Evolutionary conservation across 2,888 invertebrate genomes (phyloP).

Genomic region (Coelinius sp.): DNA sequence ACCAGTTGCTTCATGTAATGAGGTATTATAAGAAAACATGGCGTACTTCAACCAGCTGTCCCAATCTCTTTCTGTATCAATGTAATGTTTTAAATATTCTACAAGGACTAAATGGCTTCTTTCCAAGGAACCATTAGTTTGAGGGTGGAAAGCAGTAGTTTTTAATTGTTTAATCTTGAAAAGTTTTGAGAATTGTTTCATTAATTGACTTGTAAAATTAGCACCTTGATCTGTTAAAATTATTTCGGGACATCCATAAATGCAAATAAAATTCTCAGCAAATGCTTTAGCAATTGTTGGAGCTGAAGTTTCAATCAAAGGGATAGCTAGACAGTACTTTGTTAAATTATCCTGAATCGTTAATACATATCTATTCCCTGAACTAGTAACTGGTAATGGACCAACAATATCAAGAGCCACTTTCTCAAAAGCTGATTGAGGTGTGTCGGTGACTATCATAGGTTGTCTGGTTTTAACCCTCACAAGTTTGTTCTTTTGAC

Average conservation of each 20-base stretch:
- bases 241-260: slow-evolving; percentile 34
- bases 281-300: slow-evolving; percentile 39
- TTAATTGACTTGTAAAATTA: slow-evolving; percentile 31
- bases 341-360: no score
- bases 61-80: slow-evolving; percentile 33
- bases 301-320: slow-evolving; percentile 29
- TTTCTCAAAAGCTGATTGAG: slow-evolving; percentile 40
- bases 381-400: slow-evolving; percentile 39
- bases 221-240: slow-evolving; percentile 42
- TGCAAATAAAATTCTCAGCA: slow-evolving; percentile 34
- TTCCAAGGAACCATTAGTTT: slow-evolving; percentile 37
- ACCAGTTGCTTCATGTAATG: no score
- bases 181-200: slow-evolving; percentile 26
- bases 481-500: slow-evolving; percentile 44
- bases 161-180: slow-evolving; percentile 34
- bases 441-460: slow-evolving; percentile 44
- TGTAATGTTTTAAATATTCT: slow-evolving; percentile 37
- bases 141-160: slow-evolving; percentile 40
- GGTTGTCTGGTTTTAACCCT: no score
- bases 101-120: slow-evolving; percentile 31
- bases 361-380: slow-evolving; percentile 45
- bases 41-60: slow-evolving; percentile 5
- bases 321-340: slow-evolving; percentile 36
- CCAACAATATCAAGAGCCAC: slow-evolving; percentile 46
- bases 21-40: no score